Evolutionary conservation across 1,140 invertebrate species (phyloP).

Genomic region (Marisa cornuarietis): DNA sequence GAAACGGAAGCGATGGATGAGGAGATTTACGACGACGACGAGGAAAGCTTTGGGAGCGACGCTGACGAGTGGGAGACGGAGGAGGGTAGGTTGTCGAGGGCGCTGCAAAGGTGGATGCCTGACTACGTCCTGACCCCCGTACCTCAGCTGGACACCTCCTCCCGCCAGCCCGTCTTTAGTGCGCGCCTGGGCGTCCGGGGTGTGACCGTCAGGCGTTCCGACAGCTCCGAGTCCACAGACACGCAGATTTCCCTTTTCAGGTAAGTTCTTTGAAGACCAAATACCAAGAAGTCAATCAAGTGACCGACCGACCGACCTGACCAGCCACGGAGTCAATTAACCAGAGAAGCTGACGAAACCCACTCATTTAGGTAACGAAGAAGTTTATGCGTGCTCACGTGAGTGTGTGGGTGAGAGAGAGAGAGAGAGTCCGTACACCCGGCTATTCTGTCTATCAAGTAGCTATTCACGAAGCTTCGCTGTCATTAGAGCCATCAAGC

Average conservation of each 20-base stretch:
- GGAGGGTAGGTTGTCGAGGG: slow-evolving; percentile 42
- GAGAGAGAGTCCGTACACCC: too few relatives aligned
- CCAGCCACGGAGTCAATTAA: too few relatives aligned
- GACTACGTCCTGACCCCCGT: slow-evolving; percentile 37
- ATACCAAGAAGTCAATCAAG: slow-evolving; percentile 16
- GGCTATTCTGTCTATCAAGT: too few relatives aligned
- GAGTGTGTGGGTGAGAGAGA: neutral
- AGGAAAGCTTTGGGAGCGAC: slow-evolving; percentile 2
- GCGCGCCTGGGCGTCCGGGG: slow-evolving; percentile 38
- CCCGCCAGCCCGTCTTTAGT: slow-evolving; percentile 43
- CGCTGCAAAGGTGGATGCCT: slow-evolving; percentile 45
- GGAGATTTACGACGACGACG: neutral
- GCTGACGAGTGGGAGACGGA: slow-evolving; percentile 26
- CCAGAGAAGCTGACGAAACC: neutral
- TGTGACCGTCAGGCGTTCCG: slow-evolving; percentile 23
- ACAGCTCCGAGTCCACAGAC: slow-evolving; percentile 44
- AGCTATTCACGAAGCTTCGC: too few relatives aligned
- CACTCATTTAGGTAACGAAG: neutral
- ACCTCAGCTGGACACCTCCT: slow-evolving; percentile 36
- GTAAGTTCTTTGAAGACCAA: slow-evolving; percentile 33
- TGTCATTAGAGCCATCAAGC: too few relatives aligned
- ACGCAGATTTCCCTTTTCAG: slow-evolving; percentile 48
- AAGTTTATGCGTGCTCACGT: neutral
- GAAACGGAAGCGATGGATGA: too few relatives aligned
- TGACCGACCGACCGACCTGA: neutral